Base-by-base conservation (phyloP, 2,797 vertebrate genomes). In the Psittacula derbiana region DNA sequence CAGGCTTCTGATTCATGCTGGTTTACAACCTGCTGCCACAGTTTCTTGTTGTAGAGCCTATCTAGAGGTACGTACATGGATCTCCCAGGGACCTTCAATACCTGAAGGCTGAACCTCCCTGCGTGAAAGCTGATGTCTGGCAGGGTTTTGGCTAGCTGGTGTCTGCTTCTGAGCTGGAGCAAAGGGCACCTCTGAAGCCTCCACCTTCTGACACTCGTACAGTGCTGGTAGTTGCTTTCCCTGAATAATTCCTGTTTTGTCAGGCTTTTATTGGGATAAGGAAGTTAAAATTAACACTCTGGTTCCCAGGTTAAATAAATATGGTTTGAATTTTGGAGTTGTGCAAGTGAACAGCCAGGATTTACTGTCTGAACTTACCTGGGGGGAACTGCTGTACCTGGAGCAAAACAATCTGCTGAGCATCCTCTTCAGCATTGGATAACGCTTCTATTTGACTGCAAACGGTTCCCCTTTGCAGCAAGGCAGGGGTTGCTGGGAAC, bases 11-110 rank as follows among this genome's bases (percentile, higher is more conserved):
- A 1, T 18, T 67, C 4, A 0, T 2, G 11, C n/a, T 55, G 30
- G 1, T 19, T 83, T 43, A 38, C 49, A 33, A 23, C 1, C 0
- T 0, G 1, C 52, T 81, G 27, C 3, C 19, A 1, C 2, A 0
- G 4, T 5, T 64, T 20, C 18, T 84, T 8, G 3, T 3, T 27
- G 12, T 17, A 33, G 62, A 38, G 65, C 38, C 20, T 12, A 6
- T 2, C 43, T n/a, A 9, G n/a, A 60, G 20, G 30, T n/a, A 5
- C 3, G 2, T 20, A 6, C 11, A 2, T 20, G 0, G 0, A 11
- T 27, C 38, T 60, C 23, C 20, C 11, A 28, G 40, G 12, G 28
- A 40, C 28, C 41, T 61, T 19, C 6, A 21, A 7, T 1, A 21
- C 4, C 16, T 21, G 47, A 21, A 24, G 36, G 25, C 3, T 3